Conservation (phyloP, 2,113 vertebrate genomes). For the Alligator mississippiensis region DNA sequence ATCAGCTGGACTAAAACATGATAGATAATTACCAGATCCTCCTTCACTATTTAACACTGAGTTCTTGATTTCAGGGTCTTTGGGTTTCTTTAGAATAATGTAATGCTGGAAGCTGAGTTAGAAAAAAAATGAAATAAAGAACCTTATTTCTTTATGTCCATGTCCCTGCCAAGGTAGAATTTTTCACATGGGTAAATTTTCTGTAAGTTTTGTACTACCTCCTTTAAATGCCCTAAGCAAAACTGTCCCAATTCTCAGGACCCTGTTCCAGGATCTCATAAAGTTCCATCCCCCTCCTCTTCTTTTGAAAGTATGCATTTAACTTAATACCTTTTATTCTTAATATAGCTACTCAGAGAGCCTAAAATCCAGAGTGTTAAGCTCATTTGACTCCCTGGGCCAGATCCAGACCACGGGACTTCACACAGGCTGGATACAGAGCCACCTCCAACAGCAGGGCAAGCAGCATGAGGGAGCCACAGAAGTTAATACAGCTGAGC, state of each 20-base stretch:
- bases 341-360: not conserved
- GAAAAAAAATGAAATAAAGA: not conserved
- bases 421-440: too few species aligned
- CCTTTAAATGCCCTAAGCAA: not conserved
- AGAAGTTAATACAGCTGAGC: too few species aligned
- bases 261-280: not conserved
- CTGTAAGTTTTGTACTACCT: not conserved
- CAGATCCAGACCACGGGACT: too few species aligned
- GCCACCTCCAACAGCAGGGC: too few species aligned
- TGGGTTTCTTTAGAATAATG: not conserved
- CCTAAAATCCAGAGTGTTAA: not conserved
- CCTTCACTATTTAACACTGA: not conserved
- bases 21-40: not conserved
- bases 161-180: not conserved
- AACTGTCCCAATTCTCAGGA: too few species aligned
- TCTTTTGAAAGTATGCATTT: not conserved
- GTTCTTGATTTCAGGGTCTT: not conserved
- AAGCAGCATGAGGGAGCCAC: too few species aligned
- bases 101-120: not conserved
- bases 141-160: too few species aligned
- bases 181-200: not conserved
- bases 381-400: too few species aligned
- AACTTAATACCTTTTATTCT: not conserved
- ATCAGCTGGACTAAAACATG: not conserved
- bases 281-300: not conserved